Evolutionary conservation across 2,797 vertebrate genomes (phyloP).

Genomic region (Sebastes diploproa): DNA sequence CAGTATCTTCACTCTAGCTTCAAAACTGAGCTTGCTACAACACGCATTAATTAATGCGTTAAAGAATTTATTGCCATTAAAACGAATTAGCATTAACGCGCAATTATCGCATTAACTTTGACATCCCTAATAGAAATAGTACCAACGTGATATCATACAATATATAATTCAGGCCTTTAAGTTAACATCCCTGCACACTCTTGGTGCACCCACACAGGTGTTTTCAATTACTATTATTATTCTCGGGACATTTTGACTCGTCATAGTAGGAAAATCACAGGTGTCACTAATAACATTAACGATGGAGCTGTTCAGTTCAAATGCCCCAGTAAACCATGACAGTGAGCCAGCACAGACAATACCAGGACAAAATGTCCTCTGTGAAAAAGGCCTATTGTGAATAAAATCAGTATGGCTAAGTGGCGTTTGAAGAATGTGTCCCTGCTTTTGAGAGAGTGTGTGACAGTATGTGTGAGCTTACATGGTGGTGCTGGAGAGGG

Average conservation of each 20-base stretch:
- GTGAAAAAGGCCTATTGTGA: no score
- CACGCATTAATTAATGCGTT: no score
- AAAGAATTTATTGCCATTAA: no score
- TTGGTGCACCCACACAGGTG: neutral
- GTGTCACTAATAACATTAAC: no score
- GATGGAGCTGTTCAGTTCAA: neutral
- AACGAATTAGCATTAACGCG: no score
- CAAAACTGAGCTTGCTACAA: no score
- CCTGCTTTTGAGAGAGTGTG: neutral
- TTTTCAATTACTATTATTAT: neutral
- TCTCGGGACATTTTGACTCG: no score
- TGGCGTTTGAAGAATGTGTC: neutral
- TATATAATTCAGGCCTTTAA: neutral
- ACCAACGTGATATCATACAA: neutral
- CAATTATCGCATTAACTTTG: no score
- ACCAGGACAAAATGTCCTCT: neutral
- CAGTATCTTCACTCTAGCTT: no score
- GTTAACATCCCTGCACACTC: neutral
- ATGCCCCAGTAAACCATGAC: neutral
- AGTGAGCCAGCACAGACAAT: neutral
- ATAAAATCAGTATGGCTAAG: no score
- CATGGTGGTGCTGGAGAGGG: constrained; percentile 89
- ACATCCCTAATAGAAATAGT: neutral
- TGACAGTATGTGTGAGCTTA: constrained; percentile 64
- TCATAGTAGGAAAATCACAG: no score